phyloP scores from a whole-genome alignment of 2,888 invertebrate species.

The Ophion costatus region DNA sequence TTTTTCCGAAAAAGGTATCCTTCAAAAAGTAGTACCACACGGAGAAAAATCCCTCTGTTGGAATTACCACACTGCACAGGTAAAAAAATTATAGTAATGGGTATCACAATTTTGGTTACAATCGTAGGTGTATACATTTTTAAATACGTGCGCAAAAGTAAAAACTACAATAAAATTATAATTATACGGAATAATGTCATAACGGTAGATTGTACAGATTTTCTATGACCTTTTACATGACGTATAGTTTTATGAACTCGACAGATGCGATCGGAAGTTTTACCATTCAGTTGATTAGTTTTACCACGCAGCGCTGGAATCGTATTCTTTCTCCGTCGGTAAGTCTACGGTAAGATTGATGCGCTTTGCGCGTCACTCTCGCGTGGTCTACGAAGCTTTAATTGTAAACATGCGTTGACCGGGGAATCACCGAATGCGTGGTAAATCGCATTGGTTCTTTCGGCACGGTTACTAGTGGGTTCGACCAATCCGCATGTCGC shows the following conservation, averaged over 20 bases:
- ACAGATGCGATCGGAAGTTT: slow-evolving; percentile 14
- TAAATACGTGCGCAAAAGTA: slow-evolving; percentile 15
- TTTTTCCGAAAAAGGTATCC: no score
- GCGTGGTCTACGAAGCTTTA: slow-evolving; percentile 19
- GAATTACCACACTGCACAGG: slow-evolving; percentile 9
- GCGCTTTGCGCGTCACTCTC: slow-evolving; percentile 17
- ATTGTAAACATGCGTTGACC: slow-evolving; percentile 15
- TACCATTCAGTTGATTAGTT: slow-evolving; percentile 13
- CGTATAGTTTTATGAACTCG: slow-evolving; percentile 23
- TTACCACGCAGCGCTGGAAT: slow-evolving; percentile 13
- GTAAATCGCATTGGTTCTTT: no score
- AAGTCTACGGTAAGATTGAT: slow-evolving; percentile 14
- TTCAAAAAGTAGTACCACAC: background rate
- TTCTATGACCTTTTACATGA: background rate
- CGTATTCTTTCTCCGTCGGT: slow-evolving; percentile 18
- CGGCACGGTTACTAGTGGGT: no score
- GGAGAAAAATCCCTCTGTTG: slow-evolving; percentile 27
- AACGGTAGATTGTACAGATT: slow-evolving; percentile 10
- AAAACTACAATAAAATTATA: no score
- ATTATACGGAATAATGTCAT: slow-evolving; percentile 4
- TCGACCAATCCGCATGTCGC: no score
- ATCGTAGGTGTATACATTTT: slow-evolving; percentile 14
- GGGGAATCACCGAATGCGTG: slow-evolving; percentile 23
- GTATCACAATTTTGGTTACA: slow-evolving; percentile 8
- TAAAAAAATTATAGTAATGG: slow-evolving; percentile 21